These are phyloP conservation scores for Oppia nitens DNA, from an alignment of 1,140 invertebrate genomes.

Conservation along the genomic window DNA sequence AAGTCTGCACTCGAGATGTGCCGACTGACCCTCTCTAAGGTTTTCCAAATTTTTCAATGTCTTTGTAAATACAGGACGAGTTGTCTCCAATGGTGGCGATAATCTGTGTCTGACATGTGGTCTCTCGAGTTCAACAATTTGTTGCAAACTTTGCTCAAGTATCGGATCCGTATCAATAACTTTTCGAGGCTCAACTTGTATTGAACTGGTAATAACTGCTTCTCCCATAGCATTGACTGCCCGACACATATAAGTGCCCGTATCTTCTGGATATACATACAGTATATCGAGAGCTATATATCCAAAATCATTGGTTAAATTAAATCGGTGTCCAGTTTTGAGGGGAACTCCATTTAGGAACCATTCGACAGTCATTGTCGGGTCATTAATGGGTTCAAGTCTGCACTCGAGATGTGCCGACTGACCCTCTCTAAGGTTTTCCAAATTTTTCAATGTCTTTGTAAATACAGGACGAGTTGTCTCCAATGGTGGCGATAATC, in stretches of 20 bases:
- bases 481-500: no score
- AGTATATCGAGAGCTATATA: constrained; percentile 38
- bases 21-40: constrained; percentile 64
- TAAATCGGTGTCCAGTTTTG: constrained; percentile 62
- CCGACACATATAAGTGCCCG: no score
- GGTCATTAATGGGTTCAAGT: constrained; percentile 84
- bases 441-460: constrained; percentile 69
- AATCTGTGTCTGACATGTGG: no score
- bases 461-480: constrained; percentile 69
- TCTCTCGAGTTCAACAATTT: no score
- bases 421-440: constrained; percentile 73
- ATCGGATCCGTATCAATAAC: no score
- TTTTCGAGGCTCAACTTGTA: no score
- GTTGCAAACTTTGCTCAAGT: no score
- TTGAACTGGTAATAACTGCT: no score
- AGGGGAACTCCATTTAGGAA: constrained; percentile 74
- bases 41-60: no score
- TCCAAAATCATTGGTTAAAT: constrained; percentile 27
- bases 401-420: constrained; percentile 94
- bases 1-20: constrained; percentile 85
- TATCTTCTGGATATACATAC: constrained; percentile 33
- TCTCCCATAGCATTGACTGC: no score
- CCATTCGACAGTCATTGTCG: constrained; percentile 87
- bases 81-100: no score
- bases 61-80: no score